Conservation (phyloP, 2,113 vertebrate species). For the Eurystomus gularis region DNA sequence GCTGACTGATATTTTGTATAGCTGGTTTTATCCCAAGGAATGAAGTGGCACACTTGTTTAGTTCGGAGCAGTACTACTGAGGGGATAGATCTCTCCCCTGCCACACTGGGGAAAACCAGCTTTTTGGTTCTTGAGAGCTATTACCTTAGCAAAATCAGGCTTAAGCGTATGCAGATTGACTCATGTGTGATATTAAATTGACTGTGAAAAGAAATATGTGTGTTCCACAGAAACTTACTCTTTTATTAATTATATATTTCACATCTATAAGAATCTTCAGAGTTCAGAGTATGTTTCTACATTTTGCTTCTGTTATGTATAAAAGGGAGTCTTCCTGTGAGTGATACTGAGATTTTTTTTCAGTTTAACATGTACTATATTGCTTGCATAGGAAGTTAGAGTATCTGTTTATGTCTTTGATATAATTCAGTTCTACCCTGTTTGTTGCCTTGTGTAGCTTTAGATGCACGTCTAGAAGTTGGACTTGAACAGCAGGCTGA, state of each 20-base stretch:
- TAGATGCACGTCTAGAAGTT: slow-evolving; percentile 96
- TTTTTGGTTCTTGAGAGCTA: background rate
- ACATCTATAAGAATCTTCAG: rapidly evolving
- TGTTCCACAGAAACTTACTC: background rate
- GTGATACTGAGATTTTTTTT: background rate
- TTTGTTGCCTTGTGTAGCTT: slow-evolving; percentile 73
- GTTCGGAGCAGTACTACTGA: background rate
- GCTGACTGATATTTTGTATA: background rate
- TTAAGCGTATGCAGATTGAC: background rate
- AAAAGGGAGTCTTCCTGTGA: background rate
- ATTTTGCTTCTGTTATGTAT: background rate
- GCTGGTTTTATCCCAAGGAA: background rate
- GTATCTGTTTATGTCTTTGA: background rate
- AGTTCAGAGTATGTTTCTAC: background rate
- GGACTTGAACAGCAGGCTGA: slow-evolving; percentile 98
- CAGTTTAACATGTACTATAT: background rate
- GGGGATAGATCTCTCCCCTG: background rate
- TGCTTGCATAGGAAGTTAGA: background rate
- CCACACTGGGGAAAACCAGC: background rate
- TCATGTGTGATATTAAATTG: background rate
- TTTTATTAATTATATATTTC: background rate
- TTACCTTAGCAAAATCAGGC: background rate
- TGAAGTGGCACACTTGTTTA: background rate
- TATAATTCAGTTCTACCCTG: background rate
- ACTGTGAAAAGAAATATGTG: background rate